Conservation (phyloP, 2,113 vertebrate genomes). For the Syngnathus floridae region DNA sequence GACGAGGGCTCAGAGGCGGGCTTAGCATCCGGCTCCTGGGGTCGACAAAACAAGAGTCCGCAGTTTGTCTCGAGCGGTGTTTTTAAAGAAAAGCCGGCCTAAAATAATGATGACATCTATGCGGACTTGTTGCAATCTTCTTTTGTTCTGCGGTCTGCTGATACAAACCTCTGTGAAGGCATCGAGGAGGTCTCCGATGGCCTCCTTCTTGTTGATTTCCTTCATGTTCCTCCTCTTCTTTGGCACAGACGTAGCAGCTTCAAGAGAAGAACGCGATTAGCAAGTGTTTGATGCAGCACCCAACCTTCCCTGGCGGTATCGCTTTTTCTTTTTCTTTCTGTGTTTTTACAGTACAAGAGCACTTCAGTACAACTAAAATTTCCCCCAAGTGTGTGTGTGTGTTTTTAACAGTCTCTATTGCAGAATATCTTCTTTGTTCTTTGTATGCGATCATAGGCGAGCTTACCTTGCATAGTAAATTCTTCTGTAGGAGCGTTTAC, state of each 20-base stretch:
- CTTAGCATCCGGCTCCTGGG: conserved; percentile 59
- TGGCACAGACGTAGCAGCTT: conserved; percentile 83
- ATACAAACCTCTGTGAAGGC: conserved; percentile 90
- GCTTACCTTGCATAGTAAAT: conserved; percentile 74
- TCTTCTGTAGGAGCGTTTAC: conserved; percentile 68
- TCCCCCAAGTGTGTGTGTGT: no score
- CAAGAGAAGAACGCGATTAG: neutral
- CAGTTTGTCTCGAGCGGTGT: neutral
- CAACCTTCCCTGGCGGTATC: neutral
- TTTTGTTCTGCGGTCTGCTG: neutral
- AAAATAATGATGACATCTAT: neutral
- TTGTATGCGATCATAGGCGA: neutral
- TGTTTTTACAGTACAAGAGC: neutral
- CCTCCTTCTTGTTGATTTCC: conserved; percentile 89
- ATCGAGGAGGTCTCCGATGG: conserved; percentile 86
- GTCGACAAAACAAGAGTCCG: neutral
- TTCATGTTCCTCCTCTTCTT: conserved; percentile 91
- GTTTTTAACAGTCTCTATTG: no score
- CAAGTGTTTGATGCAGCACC: neutral
- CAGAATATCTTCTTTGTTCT: no score
- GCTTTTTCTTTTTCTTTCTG: no score
- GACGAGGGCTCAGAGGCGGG: conserved; percentile 53
- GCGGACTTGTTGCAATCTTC: neutral
- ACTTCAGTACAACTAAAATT: neutral
- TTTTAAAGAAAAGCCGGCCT: neutral